Evolutionary conservation across 2,888 invertebrate genomes (phyloP), one percentile per base, ranked within the genome.

Genomic region (Troides helena): DNA sequence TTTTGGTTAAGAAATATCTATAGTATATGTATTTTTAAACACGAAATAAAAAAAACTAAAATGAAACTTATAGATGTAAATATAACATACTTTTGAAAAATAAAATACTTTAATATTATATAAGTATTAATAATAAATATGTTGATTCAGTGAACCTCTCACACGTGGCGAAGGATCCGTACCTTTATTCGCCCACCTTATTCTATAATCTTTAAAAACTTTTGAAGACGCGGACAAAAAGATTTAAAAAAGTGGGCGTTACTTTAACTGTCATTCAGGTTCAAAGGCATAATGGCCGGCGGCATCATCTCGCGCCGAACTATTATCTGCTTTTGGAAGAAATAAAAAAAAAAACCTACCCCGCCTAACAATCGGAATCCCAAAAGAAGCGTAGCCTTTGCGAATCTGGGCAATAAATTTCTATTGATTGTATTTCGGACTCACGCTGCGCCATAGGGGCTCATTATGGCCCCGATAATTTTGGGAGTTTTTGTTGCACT

Each of bases 401-500:
- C 92, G 85, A 92, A 92, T 91, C 84, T 86, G 85, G 88, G 86
- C 87, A 92, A 92, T 92, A 92, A 91, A 92, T 90, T 90, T 82
- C 83, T 87, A 85, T 91, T 91, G 91, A 92, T 92, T 87, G 89
- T 89, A 89, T 89, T 90, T 89, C 80, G 91, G 91, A 89, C 89
- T 86, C 92, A 88, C 86, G 92, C 92, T 90, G 91, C 56, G 90
- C 82, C 81, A 93, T 92, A 89, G 85, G 93, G 93, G 92, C 87
- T 89, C 88, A 92, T 93, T 93, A 92, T 92, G 83, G 75, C 77
- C 76, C 73, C 81, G 75, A 87, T 87, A 85, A 88, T 89, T 89
- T 89, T 77, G 30, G 61, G 65, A 73, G 81, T 84, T 88, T 87
- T 87, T 83, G 74, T 74, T 69, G 61, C 68, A 53, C 67, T 67